Evolutionary conservation across 92 coral and sea anemone genomes (phyloP), one percentile per base, ranked within the genome.

Genomic region (Phenganax stokvisi): DNA sequence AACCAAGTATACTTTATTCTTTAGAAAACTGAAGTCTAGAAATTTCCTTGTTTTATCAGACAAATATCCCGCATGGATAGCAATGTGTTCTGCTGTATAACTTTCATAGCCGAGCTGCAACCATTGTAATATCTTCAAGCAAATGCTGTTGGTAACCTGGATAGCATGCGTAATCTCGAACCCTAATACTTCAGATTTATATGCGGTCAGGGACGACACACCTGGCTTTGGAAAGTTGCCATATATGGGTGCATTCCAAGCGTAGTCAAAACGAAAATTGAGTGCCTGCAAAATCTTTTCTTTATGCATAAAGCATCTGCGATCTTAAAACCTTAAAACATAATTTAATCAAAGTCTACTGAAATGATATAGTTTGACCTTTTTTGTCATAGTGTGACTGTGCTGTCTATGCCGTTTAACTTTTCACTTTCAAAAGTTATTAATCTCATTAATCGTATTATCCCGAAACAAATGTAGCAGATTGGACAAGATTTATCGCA

Each of bases 401-500:
- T 58, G 65, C 0, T 20, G 69, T 58, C 37, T 20, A 60, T 60
- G 69, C 17, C 30, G 57, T 76, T 76, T 76, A 51, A 51, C 28
- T 76, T 59, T 12, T 61, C 10, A 28, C 28, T 9, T 37, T 28
- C 31, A 60, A 59, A 6, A 64, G 0, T 57, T 25, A 76, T 27
- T 76, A 76, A 76, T 76, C 81, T 58, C 69, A 59, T 76, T 76
- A 76, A 13, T 16, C 37, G 13, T 52, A 76, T 76, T 76, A 58
- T 76, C 44, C 51, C 28, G 10, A 59, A 75, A 75, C 63, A 75
- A 75, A 10, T 57, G 65, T 2, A 56, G 25, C 64, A 54, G 53
- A 12, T 6, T 75, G 7, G 56, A 27, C 65, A n/a, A 56, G 6
- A 68, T 20, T 68, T 68, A 68, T 28, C 73, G 29, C 54, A 30